These are phyloP conservation scores for Oreochromis aureus DNA, from an alignment of 2,113 vertebrate genomes.

Conservation along the genomic window DNA sequence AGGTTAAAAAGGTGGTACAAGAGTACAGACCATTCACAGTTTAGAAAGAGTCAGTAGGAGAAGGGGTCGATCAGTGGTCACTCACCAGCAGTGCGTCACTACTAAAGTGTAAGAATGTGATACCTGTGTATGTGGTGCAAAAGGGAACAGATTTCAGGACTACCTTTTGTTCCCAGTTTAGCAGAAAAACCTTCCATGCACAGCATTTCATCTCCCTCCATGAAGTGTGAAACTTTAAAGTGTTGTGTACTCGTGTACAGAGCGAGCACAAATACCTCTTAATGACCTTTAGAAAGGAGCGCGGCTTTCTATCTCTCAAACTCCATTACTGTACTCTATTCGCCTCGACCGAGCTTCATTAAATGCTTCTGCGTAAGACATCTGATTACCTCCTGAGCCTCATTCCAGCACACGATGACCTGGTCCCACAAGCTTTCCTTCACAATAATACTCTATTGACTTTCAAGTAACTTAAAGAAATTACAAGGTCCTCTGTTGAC, in stretches of 20 bases:
- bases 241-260: neutral
- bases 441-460: neutral
- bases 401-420: neutral
- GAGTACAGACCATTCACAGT: neutral
- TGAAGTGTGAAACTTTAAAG: neutral
- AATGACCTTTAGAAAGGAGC: neutral
- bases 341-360: neutral
- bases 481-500: neutral
- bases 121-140: neutral
- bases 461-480: neutral
- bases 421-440: neutral
- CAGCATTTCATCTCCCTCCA: neutral
- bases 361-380: neutral
- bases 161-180: neutral
- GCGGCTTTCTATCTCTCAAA: neutral
- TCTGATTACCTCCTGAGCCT: neutral
- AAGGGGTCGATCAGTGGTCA: neutral
- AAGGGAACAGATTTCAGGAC: neutral
- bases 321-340: neutral
- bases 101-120: neutral
- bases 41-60: neutral
- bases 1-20: neutral
- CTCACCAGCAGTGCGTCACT: neutral
- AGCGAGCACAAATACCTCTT: neutral
- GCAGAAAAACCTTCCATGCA: neutral